phyloP scores from a whole-genome alignment of 2,797 vertebrate genomes.

The Micromesistius poutassou region DNA sequence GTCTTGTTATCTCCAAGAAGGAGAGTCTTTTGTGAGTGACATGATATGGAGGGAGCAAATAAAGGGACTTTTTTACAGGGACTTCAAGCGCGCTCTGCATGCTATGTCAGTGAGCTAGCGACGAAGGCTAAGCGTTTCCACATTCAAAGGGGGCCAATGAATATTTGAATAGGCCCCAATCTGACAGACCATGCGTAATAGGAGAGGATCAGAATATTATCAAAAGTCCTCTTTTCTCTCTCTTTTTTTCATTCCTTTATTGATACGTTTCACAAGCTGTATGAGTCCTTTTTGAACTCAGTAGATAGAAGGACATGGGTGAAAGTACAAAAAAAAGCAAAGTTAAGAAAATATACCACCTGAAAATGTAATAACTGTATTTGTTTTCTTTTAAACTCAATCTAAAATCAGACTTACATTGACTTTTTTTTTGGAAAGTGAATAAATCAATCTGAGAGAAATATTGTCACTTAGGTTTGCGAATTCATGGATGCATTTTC shows the following conservation, averaged over 20 bases:
- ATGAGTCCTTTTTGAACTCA: conserved; percentile 16
- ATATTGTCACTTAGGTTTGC: no score
- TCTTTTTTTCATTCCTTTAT: conserved; percentile 38
- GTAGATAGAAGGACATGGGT: conserved; percentile 7
- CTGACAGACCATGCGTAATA: conserved; percentile 52
- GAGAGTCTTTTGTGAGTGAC: conserved; percentile 34
- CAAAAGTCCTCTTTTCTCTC: neutral
- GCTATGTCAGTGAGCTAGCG: conserved; percentile 44
- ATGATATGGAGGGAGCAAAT: conserved; percentile 44
- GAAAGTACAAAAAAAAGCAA: neutral
- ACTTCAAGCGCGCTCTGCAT: conserved; percentile 46
- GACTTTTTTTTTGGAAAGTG: no score
- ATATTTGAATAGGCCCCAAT: conserved; percentile 65
- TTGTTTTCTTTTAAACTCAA: neutral
- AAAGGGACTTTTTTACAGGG: conserved; percentile 28
- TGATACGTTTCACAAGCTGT: conserved; percentile 45
- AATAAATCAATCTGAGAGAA: no score
- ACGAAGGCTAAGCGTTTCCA: conserved; percentile 53
- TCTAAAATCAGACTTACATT: neutral
- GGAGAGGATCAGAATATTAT: conserved; percentile 60
- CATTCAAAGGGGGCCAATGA: conserved; percentile 62
- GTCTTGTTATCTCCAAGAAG: conserved; percentile 49
- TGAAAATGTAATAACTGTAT: neutral
- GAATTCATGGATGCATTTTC: no score
- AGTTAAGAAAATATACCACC: conserved; percentile 5